A percentile compares a stretch with the other conserved stretches of the same genome.
phyloP scores from a whole-genome alignment of 2,888 invertebrate species.

The Lepidonotus clava region DNA sequence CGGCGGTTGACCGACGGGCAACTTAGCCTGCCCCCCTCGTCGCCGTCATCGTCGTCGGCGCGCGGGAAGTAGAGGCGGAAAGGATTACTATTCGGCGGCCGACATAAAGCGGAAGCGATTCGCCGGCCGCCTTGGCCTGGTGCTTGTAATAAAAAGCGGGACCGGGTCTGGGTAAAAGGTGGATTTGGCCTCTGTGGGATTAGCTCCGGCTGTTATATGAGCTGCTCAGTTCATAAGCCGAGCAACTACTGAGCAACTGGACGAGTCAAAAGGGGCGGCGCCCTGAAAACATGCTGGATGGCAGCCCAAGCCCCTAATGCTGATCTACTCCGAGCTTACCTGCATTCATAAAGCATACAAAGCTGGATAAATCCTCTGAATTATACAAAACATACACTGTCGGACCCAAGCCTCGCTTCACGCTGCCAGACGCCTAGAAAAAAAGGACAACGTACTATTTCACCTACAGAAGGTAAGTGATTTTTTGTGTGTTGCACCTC shows the following conservation, averaged over 20 bases:
- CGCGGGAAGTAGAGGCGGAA: too few species aligned
- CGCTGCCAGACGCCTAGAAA: too few species aligned
- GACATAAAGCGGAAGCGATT: neutral
- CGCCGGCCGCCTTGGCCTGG: neutral
- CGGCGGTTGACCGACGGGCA: too few species aligned
- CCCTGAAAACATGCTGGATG: too few species aligned
- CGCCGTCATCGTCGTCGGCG: too few species aligned
- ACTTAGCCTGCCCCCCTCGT: too few species aligned
- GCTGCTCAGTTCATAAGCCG: neutral
- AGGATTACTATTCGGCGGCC: neutral
- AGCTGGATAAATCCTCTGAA: neutral
- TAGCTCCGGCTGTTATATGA: neutral
- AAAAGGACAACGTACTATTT: too few species aligned
- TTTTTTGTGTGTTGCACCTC: too few species aligned
- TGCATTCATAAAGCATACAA: neutral
- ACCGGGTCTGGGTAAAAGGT: neutral
- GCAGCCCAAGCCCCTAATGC: neutral
- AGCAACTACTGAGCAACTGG: too few species aligned
- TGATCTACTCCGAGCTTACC: neutral
- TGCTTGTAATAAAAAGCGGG: neutral
- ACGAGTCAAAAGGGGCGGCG: too few species aligned
- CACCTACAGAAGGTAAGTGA: too few species aligned
- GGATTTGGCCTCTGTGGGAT: neutral
- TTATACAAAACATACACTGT: neutral
- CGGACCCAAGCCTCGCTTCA: neutral